Percentiles rank a stretch among this genome's conserved stretches.
Evolutionary conservation across 2,113 vertebrate species (phyloP).

Genomic region (Apistogramma diplotaenia): DNA sequence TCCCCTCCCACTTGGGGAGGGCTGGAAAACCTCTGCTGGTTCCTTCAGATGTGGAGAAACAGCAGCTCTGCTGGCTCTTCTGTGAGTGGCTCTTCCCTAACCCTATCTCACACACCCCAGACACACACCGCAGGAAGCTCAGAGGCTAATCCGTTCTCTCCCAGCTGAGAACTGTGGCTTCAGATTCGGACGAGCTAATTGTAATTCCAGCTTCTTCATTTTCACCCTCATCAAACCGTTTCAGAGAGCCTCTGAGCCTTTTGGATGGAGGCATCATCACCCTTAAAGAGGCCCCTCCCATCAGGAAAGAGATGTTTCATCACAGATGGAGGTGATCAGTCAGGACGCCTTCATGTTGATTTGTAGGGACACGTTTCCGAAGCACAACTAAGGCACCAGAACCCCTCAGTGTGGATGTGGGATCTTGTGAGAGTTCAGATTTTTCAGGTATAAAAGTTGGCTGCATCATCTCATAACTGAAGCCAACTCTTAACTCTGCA

Average conservation of each 20-base stretch:
- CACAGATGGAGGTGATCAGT: neutral
- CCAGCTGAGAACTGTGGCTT: neutral
- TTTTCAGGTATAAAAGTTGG: neutral
- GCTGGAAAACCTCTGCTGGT: neutral
- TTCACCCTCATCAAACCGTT: neutral
- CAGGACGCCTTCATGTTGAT: neutral
- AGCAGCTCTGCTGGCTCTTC: neutral
- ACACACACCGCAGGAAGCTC: neutral
- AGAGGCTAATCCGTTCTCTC: neutral
- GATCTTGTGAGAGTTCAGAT: neutral
- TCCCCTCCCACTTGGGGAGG: neutral
- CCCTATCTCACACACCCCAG: neutral
- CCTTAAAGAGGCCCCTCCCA: neutral
- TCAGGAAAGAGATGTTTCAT: neutral
- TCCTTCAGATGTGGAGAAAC: neutral
- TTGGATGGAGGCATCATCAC: no score
- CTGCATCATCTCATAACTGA: no score
- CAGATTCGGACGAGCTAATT: neutral
- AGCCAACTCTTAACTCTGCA: no score
- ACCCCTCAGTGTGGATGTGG: neutral
- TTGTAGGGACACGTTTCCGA: neutral
- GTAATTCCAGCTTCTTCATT: neutral
- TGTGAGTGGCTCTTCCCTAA: neutral
- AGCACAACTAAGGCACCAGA: neutral
- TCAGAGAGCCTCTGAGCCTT: neutral